phyloP scores from a whole-genome alignment of 2,888 invertebrate genomes.

The Leistus spinibarbis region DNA sequence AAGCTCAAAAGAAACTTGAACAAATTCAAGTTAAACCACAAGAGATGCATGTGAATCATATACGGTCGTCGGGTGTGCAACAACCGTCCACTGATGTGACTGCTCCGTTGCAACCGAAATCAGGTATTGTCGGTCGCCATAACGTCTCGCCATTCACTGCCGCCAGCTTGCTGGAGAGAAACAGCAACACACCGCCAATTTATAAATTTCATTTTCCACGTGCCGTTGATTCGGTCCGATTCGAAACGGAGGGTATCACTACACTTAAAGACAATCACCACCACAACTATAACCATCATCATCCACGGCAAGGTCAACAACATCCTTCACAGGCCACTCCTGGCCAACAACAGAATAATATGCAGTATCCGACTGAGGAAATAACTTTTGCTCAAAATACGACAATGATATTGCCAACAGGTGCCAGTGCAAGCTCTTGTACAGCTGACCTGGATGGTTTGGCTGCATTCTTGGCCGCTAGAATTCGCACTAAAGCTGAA shows the following conservation, averaged over 20 bases:
- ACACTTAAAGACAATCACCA: slow-evolving; percentile 21
- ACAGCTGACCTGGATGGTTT: slow-evolving; percentile 61
- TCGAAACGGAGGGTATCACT: slow-evolving; percentile 56
- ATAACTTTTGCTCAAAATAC: slow-evolving; percentile 47
- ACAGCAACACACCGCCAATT: slow-evolving; percentile 58
- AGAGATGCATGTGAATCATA: slow-evolving; percentile 39
- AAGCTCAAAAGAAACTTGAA: slow-evolving; percentile 61
- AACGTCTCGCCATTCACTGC: slow-evolving; percentile 65
- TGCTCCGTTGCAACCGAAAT: slow-evolving; percentile 58
- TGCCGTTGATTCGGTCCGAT: slow-evolving; percentile 70
- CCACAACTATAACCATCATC: too few relatives aligned
- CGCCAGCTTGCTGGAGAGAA: slow-evolving; percentile 60
- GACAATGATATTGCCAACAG: slow-evolving; percentile 40
- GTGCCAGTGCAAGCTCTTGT: slow-evolving; percentile 1
- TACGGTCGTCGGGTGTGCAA: slow-evolving; percentile 51
- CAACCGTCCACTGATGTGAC: slow-evolving; percentile 56
- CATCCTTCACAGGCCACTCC: too few relatives aligned
- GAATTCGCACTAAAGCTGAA: slow-evolving; percentile 87
- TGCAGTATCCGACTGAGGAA: slow-evolving; percentile 44
- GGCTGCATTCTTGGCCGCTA: slow-evolving; percentile 68
- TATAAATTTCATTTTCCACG: slow-evolving; percentile 71
- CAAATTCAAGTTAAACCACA: slow-evolving; percentile 47
- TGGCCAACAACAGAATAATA: slow-evolving; percentile 40
- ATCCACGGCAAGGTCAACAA: too few relatives aligned
- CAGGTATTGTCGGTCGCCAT: slow-evolving; percentile 58